Evolutionary conservation across 2,888 invertebrate species (phyloP).

Genomic region (Caenorhabditis plicata): DNA sequence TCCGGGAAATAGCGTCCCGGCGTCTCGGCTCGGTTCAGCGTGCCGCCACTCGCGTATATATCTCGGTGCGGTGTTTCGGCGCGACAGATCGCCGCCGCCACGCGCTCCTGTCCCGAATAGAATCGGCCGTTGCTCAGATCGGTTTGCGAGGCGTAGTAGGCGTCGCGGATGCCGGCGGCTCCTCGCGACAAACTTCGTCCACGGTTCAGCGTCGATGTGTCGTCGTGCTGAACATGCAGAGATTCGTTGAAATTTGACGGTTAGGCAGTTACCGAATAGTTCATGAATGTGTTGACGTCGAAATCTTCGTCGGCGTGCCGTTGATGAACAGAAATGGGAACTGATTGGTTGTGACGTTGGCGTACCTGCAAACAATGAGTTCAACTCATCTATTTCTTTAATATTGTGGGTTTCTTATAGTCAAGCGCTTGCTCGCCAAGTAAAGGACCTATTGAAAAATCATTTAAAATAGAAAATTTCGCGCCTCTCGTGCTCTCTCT

Average conservation of each 20-base stretch:
- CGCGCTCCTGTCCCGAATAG: conserved; percentile 45
- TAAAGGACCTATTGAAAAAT: no score
- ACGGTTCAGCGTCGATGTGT: conserved; percentile 22
- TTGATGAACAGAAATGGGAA: conserved; percentile 19
- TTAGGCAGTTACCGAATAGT: conserved; percentile 19
- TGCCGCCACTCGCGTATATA: conserved; percentile 35
- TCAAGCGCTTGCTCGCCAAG: no score
- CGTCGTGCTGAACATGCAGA: conserved; percentile 5
- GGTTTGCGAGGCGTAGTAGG: conserved; percentile 29
- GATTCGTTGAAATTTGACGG: no score
- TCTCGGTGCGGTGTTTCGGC: conserved; percentile 53
- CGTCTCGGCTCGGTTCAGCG: conserved; percentile 42
- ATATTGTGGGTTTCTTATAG: no score
- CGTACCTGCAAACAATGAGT: conserved; percentile 5
- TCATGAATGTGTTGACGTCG: conserved; percentile 28
- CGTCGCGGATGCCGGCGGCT: conserved; percentile 26
- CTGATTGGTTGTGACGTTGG: conserved; percentile 28
- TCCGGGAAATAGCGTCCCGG: conserved; percentile 43
- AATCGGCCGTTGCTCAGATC: conserved; percentile 23
- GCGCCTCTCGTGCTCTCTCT: no score
- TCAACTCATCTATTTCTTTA: not conserved
- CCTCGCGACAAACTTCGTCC: conserved; percentile 27
- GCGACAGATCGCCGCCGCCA: conserved; percentile 51
- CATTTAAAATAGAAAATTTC: no score
- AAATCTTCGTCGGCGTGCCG: conserved; percentile 25